phyloP scores from a whole-genome alignment of 2,113 vertebrate species.

The Oryctolagus cuniculus region mOryCun1.1 NC_091436.1:25839501-25840000 shows the following conservation, averaged over 20 bases:
- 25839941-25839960: neutral
- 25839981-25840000: neutral
- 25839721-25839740: too few species aligned
- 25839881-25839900: neutral
- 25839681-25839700: neutral
- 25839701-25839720: neutral
- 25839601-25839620: neutral
- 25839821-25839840: too few species aligned
- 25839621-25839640: neutral
- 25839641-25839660: neutral
- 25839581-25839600: neutral
- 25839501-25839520: too few species aligned
- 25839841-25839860: too few species aligned
- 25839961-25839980: too few species aligned
- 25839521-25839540: too few species aligned
- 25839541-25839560: too few species aligned
- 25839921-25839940: neutral
- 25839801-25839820: too few species aligned
- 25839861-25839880: neutral
- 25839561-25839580: too few species aligned
- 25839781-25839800: too few species aligned
- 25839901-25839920: slow-evolving; percentile 3
- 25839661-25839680: neutral
- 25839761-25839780: too few species aligned
- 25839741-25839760: too few species aligned